Evolutionary conservation across 64 coral and sea anemone genomes (phyloP).

Genomic region (Montipora sp.): DNA sequence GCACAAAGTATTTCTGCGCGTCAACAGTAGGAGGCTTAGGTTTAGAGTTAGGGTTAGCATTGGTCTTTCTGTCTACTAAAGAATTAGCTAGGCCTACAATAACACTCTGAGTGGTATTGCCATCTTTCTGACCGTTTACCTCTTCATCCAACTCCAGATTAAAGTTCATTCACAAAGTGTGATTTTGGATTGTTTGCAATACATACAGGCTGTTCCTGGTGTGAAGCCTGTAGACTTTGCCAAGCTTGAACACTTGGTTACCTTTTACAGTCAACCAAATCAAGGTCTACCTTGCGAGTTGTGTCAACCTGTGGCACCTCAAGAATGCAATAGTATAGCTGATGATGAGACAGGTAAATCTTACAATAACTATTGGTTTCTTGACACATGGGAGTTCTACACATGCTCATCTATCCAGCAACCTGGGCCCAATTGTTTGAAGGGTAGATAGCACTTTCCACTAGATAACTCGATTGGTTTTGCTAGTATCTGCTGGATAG

Average conservation of each 20-base stretch:
- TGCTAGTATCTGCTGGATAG: too few species aligned
- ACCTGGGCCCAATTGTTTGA: too few species aligned
- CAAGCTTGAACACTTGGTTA: conserved; percentile 61
- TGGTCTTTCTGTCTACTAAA: too few species aligned
- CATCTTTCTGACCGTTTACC: too few species aligned
- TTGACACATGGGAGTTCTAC: background rate
- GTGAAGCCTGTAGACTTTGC: conserved; percentile 51
- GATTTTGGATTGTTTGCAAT: background rate
- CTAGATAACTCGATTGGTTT: too few species aligned
- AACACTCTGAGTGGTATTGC: too few species aligned
- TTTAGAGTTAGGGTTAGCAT: too few species aligned
- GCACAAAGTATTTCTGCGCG: too few species aligned
- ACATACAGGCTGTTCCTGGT: conserved; percentile 65
- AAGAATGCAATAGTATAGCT: background rate
- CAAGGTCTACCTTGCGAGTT: conserved; percentile 78
- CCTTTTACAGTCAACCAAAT: conserved; percentile 74
- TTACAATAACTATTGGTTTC: background rate
- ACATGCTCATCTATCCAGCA: too few species aligned
- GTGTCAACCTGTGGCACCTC: conserved; percentile 1
- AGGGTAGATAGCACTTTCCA: too few species aligned
- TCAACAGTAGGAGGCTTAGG: too few species aligned
- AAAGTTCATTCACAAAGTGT: background rate
- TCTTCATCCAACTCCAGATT: background rate
- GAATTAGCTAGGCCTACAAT: too few species aligned
- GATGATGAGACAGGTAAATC: conserved; percentile 82